Evolutionary conservation across 2,888 invertebrate species (phyloP).

Genomic region (Bedellia somnulentella): DNA sequence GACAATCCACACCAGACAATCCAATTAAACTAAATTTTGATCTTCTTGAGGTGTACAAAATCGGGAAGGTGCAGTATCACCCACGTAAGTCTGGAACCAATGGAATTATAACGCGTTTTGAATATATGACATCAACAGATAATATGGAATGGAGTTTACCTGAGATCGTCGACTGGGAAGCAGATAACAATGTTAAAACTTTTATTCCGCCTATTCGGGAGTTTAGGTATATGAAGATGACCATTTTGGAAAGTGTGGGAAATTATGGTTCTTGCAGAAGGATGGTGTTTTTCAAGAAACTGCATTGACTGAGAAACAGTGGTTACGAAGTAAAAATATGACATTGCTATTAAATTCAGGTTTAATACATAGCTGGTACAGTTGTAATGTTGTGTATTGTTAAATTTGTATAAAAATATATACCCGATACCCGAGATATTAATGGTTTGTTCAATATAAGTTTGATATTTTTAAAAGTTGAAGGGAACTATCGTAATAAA

Average conservation of each 20-base stretch:
- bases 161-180: conserved; percentile 17
- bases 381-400: no score
- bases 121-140: conserved; percentile 25
- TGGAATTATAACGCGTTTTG: conserved; percentile 27
- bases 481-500: no score
- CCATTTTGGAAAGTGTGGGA: conserved; percentile 23
- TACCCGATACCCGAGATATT: no score
- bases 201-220: conserved; percentile 17
- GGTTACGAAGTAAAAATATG: no score
- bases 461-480: no score
- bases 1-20: conserved; percentile 15
- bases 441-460: no score
- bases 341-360: no score
- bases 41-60: conserved; percentile 17
- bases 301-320: no score
- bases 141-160: conserved; percentile 19
- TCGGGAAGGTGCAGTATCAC: conserved; percentile 29
- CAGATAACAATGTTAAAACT: conserved; percentile 20
- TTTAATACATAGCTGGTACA: no score
- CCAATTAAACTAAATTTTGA: conserved; percentile 22
- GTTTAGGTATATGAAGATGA: conserved; percentile 25
- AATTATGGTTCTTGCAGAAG: conserved; percentile 34
- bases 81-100: conserved; percentile 34
- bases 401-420: no score
- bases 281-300: conserved; percentile 19